Percentiles rank a stretch among this genome's conserved stretches.
These are phyloP conservation scores for Odobenus rosmarus DNA, from an alignment of 2,113 vertebrate species.

Conservation along the genomic window DNA sequence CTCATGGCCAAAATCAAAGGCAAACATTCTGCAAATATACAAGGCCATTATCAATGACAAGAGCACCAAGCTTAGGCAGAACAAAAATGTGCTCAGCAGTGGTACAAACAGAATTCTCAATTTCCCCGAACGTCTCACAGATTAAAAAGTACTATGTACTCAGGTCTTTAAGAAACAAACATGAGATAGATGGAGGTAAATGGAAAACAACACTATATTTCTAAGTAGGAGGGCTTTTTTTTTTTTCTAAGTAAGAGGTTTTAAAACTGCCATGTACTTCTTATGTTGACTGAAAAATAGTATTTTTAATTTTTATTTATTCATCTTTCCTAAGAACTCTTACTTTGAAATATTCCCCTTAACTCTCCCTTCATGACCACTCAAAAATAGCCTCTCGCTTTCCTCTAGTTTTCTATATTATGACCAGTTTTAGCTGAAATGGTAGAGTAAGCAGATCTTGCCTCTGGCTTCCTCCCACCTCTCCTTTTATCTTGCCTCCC, in stretches of 20 bases:
- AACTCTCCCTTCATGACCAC: background rate
- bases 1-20: conserved; percentile 29
- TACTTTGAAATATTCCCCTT: conserved; percentile 36
- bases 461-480: background rate
- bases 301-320: conserved; percentile 35
- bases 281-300: background rate
- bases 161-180: conserved; percentile 37
- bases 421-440: background rate
- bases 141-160: background rate
- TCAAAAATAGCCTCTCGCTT: background rate
- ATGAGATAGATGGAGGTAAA: background rate
- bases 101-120: background rate
- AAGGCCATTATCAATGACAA: conserved; percentile 32
- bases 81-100: conserved; percentile 8
- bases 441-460: background rate
- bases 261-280: background rate
- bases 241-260: background rate
- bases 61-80: background rate
- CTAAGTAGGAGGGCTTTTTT: background rate
- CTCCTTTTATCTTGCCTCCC: conserved; percentile 12
- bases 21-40: background rate
- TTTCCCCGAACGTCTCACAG: background rate
- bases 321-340: background rate
- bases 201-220: background rate
- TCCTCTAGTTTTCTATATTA: background rate